Percentiles rank a stretch among this genome's conserved stretches.
Conservation (phyloP, 2,113 vertebrate genomes). For the Hippocampus barbouri region DNA sequence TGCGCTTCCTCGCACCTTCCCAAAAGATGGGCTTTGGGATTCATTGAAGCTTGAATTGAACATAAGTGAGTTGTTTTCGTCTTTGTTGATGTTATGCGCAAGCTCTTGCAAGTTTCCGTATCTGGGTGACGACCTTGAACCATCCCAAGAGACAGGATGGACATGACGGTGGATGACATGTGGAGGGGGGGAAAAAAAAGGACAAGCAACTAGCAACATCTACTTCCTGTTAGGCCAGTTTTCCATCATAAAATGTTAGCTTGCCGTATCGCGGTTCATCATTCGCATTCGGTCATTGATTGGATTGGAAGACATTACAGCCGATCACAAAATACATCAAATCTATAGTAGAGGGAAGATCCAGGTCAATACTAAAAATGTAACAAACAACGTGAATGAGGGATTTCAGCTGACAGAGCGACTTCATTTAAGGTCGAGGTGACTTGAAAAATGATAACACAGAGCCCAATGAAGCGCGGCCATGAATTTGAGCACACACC, state of each 20-base stretch:
- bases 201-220: constrained; percentile 6
- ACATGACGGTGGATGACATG: constrained; percentile 15
- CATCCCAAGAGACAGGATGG: constrained; percentile 16
- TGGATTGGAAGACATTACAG: no score
- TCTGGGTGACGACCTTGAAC: constrained; percentile 53
- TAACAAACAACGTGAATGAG: constrained; percentile 44
- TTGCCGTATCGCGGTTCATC: no score
- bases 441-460: constrained; percentile 34
- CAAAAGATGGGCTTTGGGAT: no score
- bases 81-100: constrained; percentile 36
- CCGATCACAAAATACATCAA: no score
- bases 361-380: constrained; percentile 32
- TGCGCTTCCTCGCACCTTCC: no score
- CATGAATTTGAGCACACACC: constrained; percentile 11
- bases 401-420: constrained; percentile 18
- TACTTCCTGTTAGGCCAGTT: constrained; percentile 3
- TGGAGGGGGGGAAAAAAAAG: constrained; percentile 9
- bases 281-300: no score
- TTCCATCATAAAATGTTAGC: background rate
- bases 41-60: no score
- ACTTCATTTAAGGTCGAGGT: constrained; percentile 29
- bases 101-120: constrained; percentile 46
- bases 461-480: constrained; percentile 26
- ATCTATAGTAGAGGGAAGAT: background rate
- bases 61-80: no score